Percentiles rank a stretch among this genome's conserved stretches.
Conservation (phyloP, 2,113 vertebrate genomes). For the Cathartes aura region DNA sequence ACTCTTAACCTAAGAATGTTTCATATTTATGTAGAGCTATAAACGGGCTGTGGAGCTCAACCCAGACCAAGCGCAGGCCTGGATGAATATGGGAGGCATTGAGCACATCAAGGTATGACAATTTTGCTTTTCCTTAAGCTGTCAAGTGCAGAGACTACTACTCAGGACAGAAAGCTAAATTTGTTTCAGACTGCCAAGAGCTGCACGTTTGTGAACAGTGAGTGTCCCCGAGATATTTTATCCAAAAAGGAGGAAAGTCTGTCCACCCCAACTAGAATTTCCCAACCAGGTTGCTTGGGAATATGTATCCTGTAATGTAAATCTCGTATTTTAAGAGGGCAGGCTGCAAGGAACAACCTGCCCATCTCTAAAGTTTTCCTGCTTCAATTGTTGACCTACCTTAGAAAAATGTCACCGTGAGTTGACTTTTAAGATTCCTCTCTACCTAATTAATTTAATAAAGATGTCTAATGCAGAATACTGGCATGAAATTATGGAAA, state of each 20-base stretch:
- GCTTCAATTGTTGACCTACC: neutral
- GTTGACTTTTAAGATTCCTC: neutral
- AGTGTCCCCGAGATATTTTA: neutral
- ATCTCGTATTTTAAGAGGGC: neutral
- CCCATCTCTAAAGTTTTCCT: neutral
- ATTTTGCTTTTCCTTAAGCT: neutral
- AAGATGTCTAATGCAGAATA: neutral
- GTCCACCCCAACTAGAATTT: neutral
- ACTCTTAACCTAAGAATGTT: slow-evolving; percentile 21
- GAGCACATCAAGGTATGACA: slow-evolving; percentile 92
- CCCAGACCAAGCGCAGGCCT: slow-evolving; percentile 93
- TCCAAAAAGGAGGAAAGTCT: neutral
- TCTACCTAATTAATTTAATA: slow-evolving; percentile 30
- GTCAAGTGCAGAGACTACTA: neutral
- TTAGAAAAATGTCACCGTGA: neutral
- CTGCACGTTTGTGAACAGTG: neutral
- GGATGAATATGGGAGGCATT: slow-evolving; percentile 99
- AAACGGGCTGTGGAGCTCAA: slow-evolving; percentile 88
- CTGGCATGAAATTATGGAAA: slow-evolving; percentile 23
- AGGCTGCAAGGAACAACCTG: neutral
- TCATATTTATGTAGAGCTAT: slow-evolving; percentile 84
- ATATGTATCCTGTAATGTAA: neutral
- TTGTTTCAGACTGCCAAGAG: neutral
- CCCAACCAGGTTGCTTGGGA: neutral
- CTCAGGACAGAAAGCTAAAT: neutral